Evolutionary conservation across 2,888 invertebrate genomes (phyloP), one percentile per base, ranked within the genome.

Genomic region (Acanthosepion esculentum): DNA sequence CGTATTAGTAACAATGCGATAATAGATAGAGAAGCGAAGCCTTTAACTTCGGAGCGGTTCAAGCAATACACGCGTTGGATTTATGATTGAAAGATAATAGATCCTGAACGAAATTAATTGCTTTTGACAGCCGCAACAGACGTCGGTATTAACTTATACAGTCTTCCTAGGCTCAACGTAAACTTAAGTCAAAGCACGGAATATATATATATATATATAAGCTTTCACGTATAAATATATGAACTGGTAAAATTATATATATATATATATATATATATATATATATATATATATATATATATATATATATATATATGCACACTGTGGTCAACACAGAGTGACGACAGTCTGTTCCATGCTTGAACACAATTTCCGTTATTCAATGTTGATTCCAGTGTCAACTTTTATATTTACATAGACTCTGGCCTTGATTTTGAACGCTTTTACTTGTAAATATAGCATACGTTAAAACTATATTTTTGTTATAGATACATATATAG

Each of bases 61-160:
- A 33, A 78, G 15, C 78, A 78, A 18, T 5, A 33, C n/a, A 78
- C 78, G 78, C 33, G 78, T 78, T 33, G 78, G 78, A 78, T 78
- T 78, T 78, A 78, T 78, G 78, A 78, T 78, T 78, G n/a, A 78
- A 78, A 78, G 33, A 78, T 78, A 78, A 33, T n/a, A n/a, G 78
- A n/a, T 78, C 12, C n/a, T 20, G 3, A 18, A 18, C n/a, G 78
- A 78, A 15, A n/a, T n/a, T 78, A 78, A 78, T 78, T 78, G 78
- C n/a, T 78, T 15, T n/a, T 78, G 78, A 78, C 78, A 78, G 78
- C n/a, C n/a, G 15, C 78, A 78, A 78, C 78, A 78, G n/a, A 33
- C 78, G 12, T 33, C 15, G 3, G 78, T n/a, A 78, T 78, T 78
- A 78, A 33, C n/a, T n/a, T 78, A n/a, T n/a, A 78, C 33, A 18